phyloP scores from a whole-genome alignment of 2,113 vertebrate species.

The Ovis canadensis region DNA sequence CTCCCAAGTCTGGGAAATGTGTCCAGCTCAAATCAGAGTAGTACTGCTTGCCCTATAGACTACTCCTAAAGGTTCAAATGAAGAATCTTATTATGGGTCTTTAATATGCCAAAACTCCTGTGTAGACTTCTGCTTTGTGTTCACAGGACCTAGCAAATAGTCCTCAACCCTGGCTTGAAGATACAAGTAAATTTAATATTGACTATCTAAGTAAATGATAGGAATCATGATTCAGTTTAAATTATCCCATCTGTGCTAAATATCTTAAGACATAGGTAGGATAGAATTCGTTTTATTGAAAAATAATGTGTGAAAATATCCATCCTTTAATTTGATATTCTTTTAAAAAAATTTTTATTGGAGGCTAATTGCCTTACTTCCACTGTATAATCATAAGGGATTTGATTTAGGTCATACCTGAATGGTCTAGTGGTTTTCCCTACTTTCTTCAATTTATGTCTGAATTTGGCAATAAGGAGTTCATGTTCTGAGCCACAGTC shows the following conservation, averaged over 20 bases:
- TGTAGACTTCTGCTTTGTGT: background rate
- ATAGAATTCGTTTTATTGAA: constrained; percentile 4
- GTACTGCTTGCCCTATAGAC: background rate
- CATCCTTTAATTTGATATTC: background rate
- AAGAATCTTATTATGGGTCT: background rate
- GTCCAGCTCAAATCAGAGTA: background rate
- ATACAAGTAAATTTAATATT: constrained; percentile 14
- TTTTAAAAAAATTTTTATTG: background rate
- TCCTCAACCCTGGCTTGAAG: background rate
- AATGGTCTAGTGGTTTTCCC: too few relatives aligned
- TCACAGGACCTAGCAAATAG: background rate
- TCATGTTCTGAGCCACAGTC: too few relatives aligned
- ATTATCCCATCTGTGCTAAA: background rate
- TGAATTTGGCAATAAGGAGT: too few relatives aligned
- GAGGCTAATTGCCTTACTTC: background rate
- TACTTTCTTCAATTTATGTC: too few relatives aligned
- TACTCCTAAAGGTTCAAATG: background rate
- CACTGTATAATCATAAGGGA: too few relatives aligned
- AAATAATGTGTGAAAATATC: background rate
- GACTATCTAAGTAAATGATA: background rate
- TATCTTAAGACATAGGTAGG: background rate
- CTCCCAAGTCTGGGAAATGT: background rate
- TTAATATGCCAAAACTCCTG: background rate
- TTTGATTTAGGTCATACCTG: too few relatives aligned
- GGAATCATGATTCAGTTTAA: background rate